These are phyloP conservation scores for Ligdia adustata DNA, from an alignment of 2,888 invertebrate species.

Conservation along the genomic window DNA sequence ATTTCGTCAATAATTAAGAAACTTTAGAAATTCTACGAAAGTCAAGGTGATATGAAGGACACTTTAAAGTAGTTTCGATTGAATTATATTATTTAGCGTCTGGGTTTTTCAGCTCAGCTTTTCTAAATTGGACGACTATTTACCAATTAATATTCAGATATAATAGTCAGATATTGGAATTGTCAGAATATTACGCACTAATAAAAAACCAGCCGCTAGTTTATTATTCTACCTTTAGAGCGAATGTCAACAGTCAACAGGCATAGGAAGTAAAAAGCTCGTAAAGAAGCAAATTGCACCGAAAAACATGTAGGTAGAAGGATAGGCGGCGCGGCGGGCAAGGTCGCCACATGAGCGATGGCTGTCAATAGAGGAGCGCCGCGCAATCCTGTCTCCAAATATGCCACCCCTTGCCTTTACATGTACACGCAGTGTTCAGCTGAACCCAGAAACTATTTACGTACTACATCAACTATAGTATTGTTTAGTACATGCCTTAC, in stretches of 20 bases:
- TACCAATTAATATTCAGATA: too few relatives aligned
- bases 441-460: background rate
- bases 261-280: conserved; percentile 6
- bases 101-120: too few relatives aligned
- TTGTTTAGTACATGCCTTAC: too few relatives aligned
- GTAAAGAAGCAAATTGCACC: conserved; percentile 19
- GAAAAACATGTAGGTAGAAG: conserved; percentile 8
- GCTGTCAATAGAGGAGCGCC: conserved; percentile 52
- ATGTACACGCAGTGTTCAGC: background rate
- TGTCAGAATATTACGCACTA: too few relatives aligned
- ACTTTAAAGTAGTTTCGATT: background rate
- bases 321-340: conserved; percentile 32
- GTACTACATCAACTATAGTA: background rate
- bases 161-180: too few relatives aligned
- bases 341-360: conserved; percentile 45
- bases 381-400: conserved; percentile 40
- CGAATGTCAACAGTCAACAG: background rate
- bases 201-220: too few relatives aligned
- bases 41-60: conserved; percentile 2
- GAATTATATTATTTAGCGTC: too few relatives aligned
- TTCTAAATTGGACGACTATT: too few relatives aligned
- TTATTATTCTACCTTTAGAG: too few relatives aligned
- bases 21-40: conserved; percentile 9
- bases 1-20: conserved; percentile 22
- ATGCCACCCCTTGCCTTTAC: conserved; percentile 38